Evolutionary conservation across 2,113 vertebrate genomes (phyloP), one percentile per base, ranked within the genome.

Genomic region (Dromas ardeola): DNA sequence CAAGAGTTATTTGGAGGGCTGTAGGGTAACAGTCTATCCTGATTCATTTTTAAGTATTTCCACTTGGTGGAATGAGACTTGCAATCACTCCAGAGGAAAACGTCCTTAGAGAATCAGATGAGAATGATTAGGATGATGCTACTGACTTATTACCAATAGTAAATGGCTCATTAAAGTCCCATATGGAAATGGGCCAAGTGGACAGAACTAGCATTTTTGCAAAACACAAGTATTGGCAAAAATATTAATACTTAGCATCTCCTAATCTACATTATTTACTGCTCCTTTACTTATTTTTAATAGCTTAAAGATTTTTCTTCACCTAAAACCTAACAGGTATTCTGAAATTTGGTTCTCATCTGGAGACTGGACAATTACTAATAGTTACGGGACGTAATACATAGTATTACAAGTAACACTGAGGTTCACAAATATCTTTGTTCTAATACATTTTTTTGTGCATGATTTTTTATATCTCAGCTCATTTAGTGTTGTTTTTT

Each of bases 1-100:
- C 88, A 94, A 88, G 71, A 92, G 82, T 94, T 94, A 66, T 92
- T 92, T 94, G 71, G 38, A 97, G 42, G 71, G 49, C 45, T 93
- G 40, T 61, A 79, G 70, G n/a, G 80, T 79, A 91, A 70, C 40
- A 63, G 47, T 56, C 70, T 90, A 56, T 80, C 34, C 70, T 66
- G 45, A 81, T 80, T 89, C 53, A 55, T 88, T 93, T 91, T 61
- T 45, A 71, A 91, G 52, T 91, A 80, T 82, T 95, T 94, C 40
- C 53, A 73, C 74, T 94, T 82, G 70, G 53, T 91, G 56, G 32
- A 91, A 96, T 73, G 66, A 94, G 30, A 65, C 52, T 84, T 91
- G 72, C 53, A 85, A 81, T 94, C 49, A 91, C 61, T 93, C 73
- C 1, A 0, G 27, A 94, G 90, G 17, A 69, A 95, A 81, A 82